Evolutionary conservation across 2,113 vertebrate species (phyloP).

Genomic region (Phylloscopus trochiloides): DNA sequence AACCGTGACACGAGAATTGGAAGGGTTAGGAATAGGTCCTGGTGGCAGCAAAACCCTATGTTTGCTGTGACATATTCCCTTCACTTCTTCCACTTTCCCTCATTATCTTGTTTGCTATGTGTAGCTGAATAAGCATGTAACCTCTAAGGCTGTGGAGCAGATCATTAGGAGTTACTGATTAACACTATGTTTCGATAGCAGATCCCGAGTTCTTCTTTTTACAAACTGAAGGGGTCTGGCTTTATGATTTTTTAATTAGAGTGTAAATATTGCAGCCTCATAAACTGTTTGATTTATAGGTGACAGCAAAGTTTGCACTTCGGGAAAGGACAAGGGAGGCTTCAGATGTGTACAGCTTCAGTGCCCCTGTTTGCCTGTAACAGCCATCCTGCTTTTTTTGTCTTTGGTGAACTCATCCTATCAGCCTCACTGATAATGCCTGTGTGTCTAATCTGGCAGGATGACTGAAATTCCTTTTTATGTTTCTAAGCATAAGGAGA

Average conservation of each 20-base stretch:
- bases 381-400: background rate
- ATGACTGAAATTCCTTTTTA: background rate
- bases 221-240: slow-evolving; percentile 74
- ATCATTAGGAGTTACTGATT: slow-evolving; percentile 83
- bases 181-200: slow-evolving; percentile 70
- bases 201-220: slow-evolving; percentile 71
- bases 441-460: background rate
- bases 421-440: background rate
- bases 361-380: background rate
- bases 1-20: background rate
- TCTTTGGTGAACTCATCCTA: background rate
- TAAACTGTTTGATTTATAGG: slow-evolving; percentile 86
- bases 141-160: slow-evolving; percentile 59
- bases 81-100: slow-evolving; percentile 28
- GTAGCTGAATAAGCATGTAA: slow-evolving; percentile 54
- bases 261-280: slow-evolving; percentile 85
- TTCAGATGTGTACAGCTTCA: slow-evolving; percentile 16
- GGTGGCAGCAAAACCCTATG: background rate
- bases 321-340: slow-evolving; percentile 34
- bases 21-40: background rate
- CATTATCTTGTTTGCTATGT: slow-evolving; percentile 57
- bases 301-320: slow-evolving; percentile 77
- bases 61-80: background rate
- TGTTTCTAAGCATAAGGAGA: background rate
- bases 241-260: slow-evolving; percentile 92